phyloP scores from a whole-genome alignment of 1,140 invertebrate species.

The Halesus radiatus region DNA sequence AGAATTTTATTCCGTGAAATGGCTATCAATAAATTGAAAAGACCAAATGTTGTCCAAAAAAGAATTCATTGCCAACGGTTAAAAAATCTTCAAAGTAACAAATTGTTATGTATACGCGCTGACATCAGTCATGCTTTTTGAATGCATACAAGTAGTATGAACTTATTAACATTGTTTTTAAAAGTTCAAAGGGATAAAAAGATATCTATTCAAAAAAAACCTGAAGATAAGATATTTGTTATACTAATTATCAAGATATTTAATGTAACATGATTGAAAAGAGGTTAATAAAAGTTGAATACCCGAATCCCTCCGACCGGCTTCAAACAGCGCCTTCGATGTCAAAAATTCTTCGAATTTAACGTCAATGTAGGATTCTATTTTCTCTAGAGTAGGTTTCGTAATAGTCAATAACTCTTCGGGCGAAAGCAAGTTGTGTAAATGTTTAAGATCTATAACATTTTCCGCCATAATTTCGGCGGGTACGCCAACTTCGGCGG shows the following conservation, averaged over 20 bases:
- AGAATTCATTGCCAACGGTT: too few relatives aligned
- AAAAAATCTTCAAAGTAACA: too few relatives aligned
- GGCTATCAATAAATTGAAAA: too few relatives aligned
- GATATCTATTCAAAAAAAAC: too few relatives aligned
- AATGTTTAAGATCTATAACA: constrained; percentile 66
- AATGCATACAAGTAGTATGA: constrained; percentile 35
- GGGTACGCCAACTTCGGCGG: constrained; percentile 46
- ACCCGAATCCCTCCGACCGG: constrained; percentile 74
- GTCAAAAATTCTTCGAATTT: constrained; percentile 79
- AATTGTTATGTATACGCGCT: constrained; percentile 27
- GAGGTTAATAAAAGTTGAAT: constrained; percentile 59
- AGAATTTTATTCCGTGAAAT: too few relatives aligned
- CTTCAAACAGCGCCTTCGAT: constrained; percentile 78
- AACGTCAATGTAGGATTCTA: constrained; percentile 74
- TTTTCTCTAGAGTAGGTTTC: constrained; percentile 68
- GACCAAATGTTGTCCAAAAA: too few relatives aligned
- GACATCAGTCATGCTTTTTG: constrained; percentile 31
- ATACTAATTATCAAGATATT: not conserved
- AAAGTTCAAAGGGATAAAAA: too few relatives aligned
- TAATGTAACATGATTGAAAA: constrained; percentile 16
- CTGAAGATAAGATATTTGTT: constrained; percentile 4
- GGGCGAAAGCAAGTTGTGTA: constrained; percentile 66
- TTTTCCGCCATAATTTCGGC: constrained; percentile 49
- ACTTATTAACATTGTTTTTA: too few relatives aligned
- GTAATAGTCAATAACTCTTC: constrained; percentile 63